phyloP scores from a whole-genome alignment of 2,888 invertebrate species.

The Chesias legatella region DNA sequence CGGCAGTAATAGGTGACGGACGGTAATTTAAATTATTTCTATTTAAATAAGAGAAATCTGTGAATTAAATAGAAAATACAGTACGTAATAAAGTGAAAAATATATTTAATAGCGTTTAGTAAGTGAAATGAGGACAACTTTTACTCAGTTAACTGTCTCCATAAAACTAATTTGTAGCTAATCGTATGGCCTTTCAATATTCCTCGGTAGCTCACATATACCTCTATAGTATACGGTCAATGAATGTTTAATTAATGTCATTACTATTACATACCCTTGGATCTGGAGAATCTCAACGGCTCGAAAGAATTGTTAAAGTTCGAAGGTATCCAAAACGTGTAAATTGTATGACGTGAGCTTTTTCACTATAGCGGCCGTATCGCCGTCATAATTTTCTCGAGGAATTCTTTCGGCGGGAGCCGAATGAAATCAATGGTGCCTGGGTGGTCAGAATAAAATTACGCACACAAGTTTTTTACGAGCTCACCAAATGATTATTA shows the following conservation, averaged over 20 bases:
- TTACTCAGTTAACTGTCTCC: background rate
- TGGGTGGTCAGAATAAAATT: slow-evolving; percentile 11
- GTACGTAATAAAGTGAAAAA: too few species aligned
- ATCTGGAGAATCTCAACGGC: slow-evolving; percentile 8
- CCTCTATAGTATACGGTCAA: background rate
- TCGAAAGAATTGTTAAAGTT: slow-evolving; percentile 12
- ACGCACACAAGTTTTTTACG: background rate
- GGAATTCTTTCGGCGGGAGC: slow-evolving; percentile 13
- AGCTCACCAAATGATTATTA: too few species aligned
- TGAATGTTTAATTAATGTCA: slow-evolving; percentile 3
- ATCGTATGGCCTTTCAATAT: background rate
- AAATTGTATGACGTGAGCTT: slow-evolving; percentile 15
- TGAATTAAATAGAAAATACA: too few species aligned
- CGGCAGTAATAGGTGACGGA: too few species aligned
- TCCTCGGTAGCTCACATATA: too few species aligned
- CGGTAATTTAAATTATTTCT: too few species aligned
- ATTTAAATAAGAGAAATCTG: too few species aligned
- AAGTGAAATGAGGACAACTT: too few species aligned
- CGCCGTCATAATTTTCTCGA: slow-evolving; percentile 12
- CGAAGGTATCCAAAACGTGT: slow-evolving; percentile 11
- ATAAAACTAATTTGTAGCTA: slow-evolving; percentile 3
- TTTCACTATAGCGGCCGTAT: slow-evolving; percentile 17
- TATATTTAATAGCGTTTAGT: too few species aligned
- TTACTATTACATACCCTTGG: background rate
- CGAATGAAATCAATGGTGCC: background rate